phyloP scores from a whole-genome alignment of 2,113 vertebrate species.

The Rhineura floridana region DNA sequence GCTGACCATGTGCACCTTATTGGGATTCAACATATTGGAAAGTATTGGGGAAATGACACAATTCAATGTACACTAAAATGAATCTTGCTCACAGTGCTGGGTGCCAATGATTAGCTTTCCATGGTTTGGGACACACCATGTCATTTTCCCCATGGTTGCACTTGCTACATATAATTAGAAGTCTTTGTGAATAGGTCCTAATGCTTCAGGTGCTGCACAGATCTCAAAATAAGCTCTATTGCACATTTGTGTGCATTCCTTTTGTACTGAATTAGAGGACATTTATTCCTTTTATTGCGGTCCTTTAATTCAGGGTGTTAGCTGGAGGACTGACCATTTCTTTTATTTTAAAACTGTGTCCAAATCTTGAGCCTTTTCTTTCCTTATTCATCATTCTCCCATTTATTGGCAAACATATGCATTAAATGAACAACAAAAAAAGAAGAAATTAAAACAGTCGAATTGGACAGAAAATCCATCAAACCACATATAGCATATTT shows the following conservation, averaged over 20 bases:
- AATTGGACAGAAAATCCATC: background rate
- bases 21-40: background rate
- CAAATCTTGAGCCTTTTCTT: background rate
- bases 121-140: background rate
- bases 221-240: background rate
- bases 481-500: background rate
- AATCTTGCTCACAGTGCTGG: background rate
- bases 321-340: background rate
- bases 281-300: background rate
- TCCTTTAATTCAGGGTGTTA: background rate
- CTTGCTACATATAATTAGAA: background rate
- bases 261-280: background rate
- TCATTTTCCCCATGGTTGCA: background rate
- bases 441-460: background rate
- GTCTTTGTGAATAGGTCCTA: background rate
- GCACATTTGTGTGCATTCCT: background rate
- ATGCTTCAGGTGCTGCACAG: background rate
- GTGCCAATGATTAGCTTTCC: background rate
- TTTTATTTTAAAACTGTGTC: background rate
- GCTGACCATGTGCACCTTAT: background rate
- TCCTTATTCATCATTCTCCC: background rate
- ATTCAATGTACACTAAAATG: background rate
- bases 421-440: background rate
- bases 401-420: background rate
- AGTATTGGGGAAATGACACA: background rate